Conservation (phyloP, 1,140 invertebrate genomes). For the Caerostris extrusa region DNA sequence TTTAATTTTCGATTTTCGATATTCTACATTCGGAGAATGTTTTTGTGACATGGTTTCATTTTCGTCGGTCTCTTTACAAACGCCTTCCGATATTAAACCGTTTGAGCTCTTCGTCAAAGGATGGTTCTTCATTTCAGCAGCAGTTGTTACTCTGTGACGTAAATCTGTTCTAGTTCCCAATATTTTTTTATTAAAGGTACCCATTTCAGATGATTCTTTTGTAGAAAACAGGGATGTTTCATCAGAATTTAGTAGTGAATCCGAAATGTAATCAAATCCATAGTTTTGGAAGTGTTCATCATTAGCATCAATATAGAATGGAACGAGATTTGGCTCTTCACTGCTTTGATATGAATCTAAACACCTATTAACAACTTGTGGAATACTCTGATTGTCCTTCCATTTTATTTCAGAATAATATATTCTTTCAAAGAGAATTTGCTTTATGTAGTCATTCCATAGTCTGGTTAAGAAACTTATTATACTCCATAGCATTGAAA, state of each 20-base stretch:
- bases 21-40: neutral
- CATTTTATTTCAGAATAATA: too few relatives aligned
- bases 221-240: neutral
- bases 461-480: too few relatives aligned
- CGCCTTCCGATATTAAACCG: neutral
- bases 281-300: too few relatives aligned
- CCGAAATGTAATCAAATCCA: neutral
- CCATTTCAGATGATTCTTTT: neutral
- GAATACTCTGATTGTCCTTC: too few relatives aligned
- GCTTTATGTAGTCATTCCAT: too few relatives aligned
- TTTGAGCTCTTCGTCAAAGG: neutral
- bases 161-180: neutral
- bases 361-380: too few relatives aligned
- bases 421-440: too few relatives aligned
- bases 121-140: neutral
- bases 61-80: neutral
- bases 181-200: too few relatives aligned
- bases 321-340: too few relatives aligned
- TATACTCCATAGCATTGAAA: too few relatives aligned
- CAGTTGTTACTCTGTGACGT: neutral
- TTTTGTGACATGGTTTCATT: neutral
- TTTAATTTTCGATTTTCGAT: neutral
- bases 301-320: too few relatives aligned
- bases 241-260: neutral
- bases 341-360: too few relatives aligned